Percentiles rank a stretch among this genome's conserved stretches.
Conservation (phyloP, 1,140 invertebrate genomes). For the Scaptomyza pallida region DNA sequence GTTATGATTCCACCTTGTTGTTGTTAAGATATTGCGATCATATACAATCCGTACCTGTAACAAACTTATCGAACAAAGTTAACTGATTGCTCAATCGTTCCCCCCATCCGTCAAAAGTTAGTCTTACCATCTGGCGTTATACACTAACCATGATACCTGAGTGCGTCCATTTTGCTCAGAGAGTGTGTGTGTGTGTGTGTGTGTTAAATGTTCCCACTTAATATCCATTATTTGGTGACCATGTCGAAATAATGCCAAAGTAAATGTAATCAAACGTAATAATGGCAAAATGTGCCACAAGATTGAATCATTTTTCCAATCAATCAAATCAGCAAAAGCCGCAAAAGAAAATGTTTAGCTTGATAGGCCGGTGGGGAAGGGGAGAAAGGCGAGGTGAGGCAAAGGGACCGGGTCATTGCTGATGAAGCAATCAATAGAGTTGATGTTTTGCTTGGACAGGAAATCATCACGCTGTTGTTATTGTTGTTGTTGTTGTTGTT, state of each 20-base stretch:
- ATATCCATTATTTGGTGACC: slow-evolving; percentile 10
- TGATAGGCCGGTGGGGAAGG: background rate
- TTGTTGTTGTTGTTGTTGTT: no score
- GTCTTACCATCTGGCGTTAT: background rate
- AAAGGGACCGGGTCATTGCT: slow-evolving; percentile 16
- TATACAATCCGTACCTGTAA: no score
- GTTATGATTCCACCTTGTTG: no score
- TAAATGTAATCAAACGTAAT: slow-evolving; percentile 45
- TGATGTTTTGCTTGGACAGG: slow-evolving; percentile 56
- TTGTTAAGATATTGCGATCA: no score
- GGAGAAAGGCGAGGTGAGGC: slow-evolving; percentile 12
- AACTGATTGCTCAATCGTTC: background rate
- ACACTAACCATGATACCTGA: background rate
- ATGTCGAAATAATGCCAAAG: slow-evolving; percentile 25
- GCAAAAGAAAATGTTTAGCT: slow-evolving; percentile 23
- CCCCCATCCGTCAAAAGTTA: background rate
- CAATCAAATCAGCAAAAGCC: slow-evolving; percentile 67
- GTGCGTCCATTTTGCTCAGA: background rate
- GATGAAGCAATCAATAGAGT: slow-evolving; percentile 74
- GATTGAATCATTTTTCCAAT: slow-evolving; percentile 82
- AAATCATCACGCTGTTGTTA: slow-evolving; percentile 49
- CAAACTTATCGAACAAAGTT: background rate
- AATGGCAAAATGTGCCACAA: slow-evolving; percentile 52
- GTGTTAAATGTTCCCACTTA: slow-evolving; percentile 9
- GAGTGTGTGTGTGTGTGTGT: background rate